Evolutionary conservation across 1,140 invertebrate species (phyloP).

Genomic region (Pinna nobilis): DNA sequence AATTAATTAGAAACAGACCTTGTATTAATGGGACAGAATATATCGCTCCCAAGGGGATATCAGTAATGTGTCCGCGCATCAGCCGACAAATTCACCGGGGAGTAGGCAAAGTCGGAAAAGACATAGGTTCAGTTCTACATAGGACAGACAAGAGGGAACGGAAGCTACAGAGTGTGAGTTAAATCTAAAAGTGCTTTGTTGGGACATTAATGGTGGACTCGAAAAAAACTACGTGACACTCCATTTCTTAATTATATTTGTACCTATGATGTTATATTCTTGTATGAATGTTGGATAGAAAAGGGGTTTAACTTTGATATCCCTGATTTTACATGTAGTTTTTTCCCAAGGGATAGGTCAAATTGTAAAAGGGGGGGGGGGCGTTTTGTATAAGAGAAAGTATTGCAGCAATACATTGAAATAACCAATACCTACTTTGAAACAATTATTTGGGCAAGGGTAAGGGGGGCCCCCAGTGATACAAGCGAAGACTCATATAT

Average conservation of each 20-base stretch:
- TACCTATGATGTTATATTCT: conserved; percentile 31
- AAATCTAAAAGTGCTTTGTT: conserved; percentile 9
- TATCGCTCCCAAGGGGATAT: background rate
- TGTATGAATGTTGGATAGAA: conserved; percentile 33
- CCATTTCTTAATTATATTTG: conserved; percentile 24
- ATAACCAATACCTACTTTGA: background rate
- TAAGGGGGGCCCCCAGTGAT: background rate
- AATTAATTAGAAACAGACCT: background rate
- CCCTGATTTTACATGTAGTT: conserved; percentile 20
- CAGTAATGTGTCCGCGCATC: background rate
- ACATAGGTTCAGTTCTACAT: background rate
- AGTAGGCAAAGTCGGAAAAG: background rate
- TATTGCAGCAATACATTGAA: background rate
- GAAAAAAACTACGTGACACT: conserved; percentile 7
- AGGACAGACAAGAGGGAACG: conserved; percentile 2
- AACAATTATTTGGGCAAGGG: conserved; percentile 10
- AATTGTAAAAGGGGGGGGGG: conserved; percentile 12
- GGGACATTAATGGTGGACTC: conserved; percentile 34
- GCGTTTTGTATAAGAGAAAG: background rate
- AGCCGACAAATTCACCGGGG: background rate
- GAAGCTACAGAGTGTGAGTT: background rate
- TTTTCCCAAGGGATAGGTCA: background rate
- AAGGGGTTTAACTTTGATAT: background rate
- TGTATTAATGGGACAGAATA: background rate
- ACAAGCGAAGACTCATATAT: conserved; percentile 17